A percentile compares a stretch with the other conserved stretches of the same genome.
phyloP scores from a whole-genome alignment of 1,140 invertebrate genomes.

The Catajapyx aquilonaris region DNA sequence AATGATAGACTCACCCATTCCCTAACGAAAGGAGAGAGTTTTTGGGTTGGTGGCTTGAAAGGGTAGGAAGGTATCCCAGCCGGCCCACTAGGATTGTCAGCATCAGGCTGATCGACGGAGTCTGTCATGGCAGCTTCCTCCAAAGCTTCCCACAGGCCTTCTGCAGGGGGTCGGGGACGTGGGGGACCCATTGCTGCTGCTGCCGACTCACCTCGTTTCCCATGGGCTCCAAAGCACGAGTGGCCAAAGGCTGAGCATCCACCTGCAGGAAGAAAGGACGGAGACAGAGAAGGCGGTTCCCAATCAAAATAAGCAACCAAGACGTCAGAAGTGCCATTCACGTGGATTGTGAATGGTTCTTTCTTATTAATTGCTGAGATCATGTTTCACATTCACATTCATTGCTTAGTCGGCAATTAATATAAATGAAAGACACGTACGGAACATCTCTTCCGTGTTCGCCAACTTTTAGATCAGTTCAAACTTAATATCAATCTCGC shows the following conservation, averaged over 20 bases:
- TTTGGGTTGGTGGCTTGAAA: too few relatives aligned
- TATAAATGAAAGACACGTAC: too few relatives aligned
- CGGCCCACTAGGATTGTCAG: background rate
- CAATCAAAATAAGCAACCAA: too few relatives aligned
- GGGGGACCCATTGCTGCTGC: background rate
- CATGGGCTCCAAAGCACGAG: background rate
- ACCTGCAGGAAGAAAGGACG: background rate
- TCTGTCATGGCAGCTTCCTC: background rate
- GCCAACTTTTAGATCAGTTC: too few relatives aligned
- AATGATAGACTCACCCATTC: background rate
- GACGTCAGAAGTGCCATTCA: too few relatives aligned
- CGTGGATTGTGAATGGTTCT: too few relatives aligned
- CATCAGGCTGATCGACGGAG: background rate
- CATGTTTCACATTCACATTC: too few relatives aligned
- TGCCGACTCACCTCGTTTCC: background rate
- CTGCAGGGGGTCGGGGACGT: background rate
- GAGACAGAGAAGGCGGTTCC: background rate
- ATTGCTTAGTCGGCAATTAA: too few relatives aligned
- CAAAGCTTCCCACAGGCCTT: background rate
- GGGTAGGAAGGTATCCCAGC: too few relatives aligned
- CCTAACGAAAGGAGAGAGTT: background rate
- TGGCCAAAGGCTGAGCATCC: background rate
- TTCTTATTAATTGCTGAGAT: too few relatives aligned
- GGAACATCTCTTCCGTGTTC: too few relatives aligned
- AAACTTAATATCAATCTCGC: too few relatives aligned